A percentile compares a stretch with the other conserved stretches of the same genome.
These are phyloP conservation scores for Temnothorax nylanderi DNA, from an alignment of 1,140 invertebrate species.

Conservation along the genomic window DNA sequence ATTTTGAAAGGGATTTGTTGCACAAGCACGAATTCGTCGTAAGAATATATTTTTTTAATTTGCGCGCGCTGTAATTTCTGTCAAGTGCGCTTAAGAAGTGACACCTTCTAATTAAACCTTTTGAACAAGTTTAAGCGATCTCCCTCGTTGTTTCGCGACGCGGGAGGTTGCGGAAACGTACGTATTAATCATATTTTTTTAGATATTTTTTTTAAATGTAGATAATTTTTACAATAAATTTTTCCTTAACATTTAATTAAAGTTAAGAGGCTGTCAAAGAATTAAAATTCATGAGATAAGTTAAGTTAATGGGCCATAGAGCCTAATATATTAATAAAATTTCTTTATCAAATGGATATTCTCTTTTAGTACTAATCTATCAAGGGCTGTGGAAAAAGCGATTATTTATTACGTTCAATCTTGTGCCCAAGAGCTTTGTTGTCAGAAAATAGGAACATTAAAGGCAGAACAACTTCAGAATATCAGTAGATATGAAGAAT, in stretches of 20 bases:
- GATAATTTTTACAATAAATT: not conserved
- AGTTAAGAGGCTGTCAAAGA: no score
- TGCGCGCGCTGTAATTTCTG: not conserved
- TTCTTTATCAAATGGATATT: not conserved
- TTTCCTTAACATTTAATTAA: not conserved
- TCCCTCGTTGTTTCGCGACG: slow-evolving; percentile 14
- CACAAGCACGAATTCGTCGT: not conserved
- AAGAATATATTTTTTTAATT: not conserved
- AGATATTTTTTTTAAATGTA: not conserved
- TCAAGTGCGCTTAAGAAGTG: not conserved
- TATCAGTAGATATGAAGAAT: not conserved
- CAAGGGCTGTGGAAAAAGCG: not conserved
- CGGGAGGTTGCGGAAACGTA: slow-evolving; percentile 42
- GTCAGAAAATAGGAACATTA: not conserved
- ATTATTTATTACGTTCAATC: slow-evolving; percentile 5
- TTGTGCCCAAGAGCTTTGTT: not conserved
- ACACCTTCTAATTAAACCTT: slow-evolving; percentile 27
- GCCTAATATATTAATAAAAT: no score
- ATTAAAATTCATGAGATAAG: no score
- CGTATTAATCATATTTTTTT: slow-evolving; percentile 22
- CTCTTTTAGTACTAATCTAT: slow-evolving; percentile 18
- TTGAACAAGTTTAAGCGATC: slow-evolving; percentile 17
- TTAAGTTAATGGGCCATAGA: no score
- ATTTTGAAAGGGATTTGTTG: not conserved
- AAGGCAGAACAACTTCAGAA: not conserved